phyloP scores from a whole-genome alignment of 2,113 vertebrate species.

The Lates calcarifer region DNA sequence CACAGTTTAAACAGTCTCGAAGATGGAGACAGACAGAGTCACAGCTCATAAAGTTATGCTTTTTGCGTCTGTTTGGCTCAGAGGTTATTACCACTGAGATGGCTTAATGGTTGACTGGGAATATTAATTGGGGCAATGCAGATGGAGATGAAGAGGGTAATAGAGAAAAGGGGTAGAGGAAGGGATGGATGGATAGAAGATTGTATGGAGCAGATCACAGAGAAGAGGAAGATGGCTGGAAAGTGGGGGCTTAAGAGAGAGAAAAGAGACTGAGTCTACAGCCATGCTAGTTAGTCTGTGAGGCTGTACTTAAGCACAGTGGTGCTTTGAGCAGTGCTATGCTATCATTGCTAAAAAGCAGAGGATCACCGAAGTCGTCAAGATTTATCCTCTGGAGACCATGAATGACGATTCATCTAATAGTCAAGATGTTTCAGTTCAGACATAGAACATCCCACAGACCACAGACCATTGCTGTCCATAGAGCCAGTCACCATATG shows the following conservation, averaged over 20 bases:
- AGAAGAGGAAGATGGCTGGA: not conserved
- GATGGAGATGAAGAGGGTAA: not conserved
- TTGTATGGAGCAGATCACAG: not conserved
- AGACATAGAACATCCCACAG: not conserved
- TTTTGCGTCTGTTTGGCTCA: slow-evolving; percentile 34
- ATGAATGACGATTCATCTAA: not conserved
- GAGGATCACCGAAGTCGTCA: not conserved
- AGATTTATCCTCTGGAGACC: not conserved
- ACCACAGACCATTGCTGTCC: too few relatives aligned
- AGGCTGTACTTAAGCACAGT: not conserved
- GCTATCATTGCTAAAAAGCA: not conserved
- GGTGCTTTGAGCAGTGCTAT: not conserved
- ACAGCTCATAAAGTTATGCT: slow-evolving; percentile 69
- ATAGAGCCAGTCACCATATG: not conserved
- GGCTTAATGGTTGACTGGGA: slow-evolving; percentile 37
- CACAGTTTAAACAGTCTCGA: slow-evolving; percentile 36
- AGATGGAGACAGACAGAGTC: slow-evolving; percentile 55
- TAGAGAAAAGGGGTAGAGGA: not conserved
- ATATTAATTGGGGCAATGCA: slow-evolving; percentile 49
- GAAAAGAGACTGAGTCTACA: not conserved
- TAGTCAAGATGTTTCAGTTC: too few relatives aligned
- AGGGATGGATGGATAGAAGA: not conserved
- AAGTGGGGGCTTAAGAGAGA: not conserved
- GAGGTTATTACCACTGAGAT: slow-evolving; percentile 53
- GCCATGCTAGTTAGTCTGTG: not conserved